Percentiles rank a stretch among this genome's conserved stretches.
These are phyloP conservation scores for Centruroides vittatus DNA, from an alignment of 1,140 invertebrate species.

Conservation along the genomic window DNA sequence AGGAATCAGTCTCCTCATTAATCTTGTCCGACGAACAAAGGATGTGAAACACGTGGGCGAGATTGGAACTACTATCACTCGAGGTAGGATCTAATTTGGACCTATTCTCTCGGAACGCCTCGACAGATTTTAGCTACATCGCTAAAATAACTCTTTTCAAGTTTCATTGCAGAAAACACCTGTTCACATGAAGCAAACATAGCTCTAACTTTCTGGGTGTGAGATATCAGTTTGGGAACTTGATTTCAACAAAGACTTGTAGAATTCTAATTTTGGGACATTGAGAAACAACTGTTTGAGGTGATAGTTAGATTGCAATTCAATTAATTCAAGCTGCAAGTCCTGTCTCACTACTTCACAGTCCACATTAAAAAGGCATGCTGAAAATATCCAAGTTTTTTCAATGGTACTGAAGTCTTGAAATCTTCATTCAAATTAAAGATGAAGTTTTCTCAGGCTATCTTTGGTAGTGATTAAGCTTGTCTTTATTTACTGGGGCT, in stretches of 20 bases:
- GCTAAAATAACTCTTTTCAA: too few species aligned
- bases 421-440: constrained; percentile 3
- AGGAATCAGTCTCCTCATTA: too few species aligned
- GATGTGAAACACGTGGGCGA: too few species aligned
- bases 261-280: too few species aligned
- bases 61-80: too few species aligned
- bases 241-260: background rate
- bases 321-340: constrained; percentile 1
- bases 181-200: too few species aligned
- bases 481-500: background rate
- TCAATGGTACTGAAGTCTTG: background rate
- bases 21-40: too few species aligned
- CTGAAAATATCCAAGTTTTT: constrained; percentile 1
- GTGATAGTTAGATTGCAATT: constrained; percentile 2
- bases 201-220: too few species aligned
- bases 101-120: too few species aligned
- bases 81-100: too few species aligned
- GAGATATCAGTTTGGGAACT: background rate
- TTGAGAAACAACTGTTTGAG: constrained; percentile 1
- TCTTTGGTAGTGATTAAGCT: background rate
- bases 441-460: background rate
- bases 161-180: too few species aligned
- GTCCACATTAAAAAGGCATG: constrained; percentile 5
- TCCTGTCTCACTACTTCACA: background rate
- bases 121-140: too few species aligned